Base-by-base conservation (phyloP, 92 coral and sea anemone genomes). In the Epizoanthus rinbou region DNA sequence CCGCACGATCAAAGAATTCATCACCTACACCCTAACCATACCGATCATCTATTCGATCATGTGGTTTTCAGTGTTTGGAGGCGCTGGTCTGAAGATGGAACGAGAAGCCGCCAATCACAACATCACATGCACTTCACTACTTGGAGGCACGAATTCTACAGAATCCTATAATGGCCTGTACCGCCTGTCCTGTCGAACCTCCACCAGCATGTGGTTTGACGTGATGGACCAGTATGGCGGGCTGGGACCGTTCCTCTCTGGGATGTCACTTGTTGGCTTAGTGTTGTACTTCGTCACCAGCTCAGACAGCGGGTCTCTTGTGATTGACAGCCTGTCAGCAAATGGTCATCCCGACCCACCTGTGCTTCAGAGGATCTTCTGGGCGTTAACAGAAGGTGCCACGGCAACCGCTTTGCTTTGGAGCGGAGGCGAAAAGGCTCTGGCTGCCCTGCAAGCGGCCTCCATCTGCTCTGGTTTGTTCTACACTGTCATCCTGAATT, bases 311-410 rank as follows among this genome's bases (percentile, higher is more conserved):
- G 93, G 98, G 18, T 93, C 98, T 56, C 87, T 90, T 43, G 94
- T 93, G 70, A 93, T 93, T 66, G 97, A 93, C 91, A 85, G 93
- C 82, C 86, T 93, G 41, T 87, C 97, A 22, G 91, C 97, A 84
- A 93, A 93, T 81, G 97, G 97, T 7, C 86, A 87, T 57, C 92
- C 94, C 69, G 94, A 93, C 41, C 94, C 97, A 7, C 97, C 97
- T 5, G 81, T 91, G 31, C 69, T 79, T 62, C 97, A 93, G 79
- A 87, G 97, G 19, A 78, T 93, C 16, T 90, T 93, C 81, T 93
- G 97, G 97, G 97, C 97, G 18, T 84, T 90, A 63, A 93, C 97
- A 14, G 97, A 93, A 69, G 97, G 97, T 6, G 97, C 97, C 33
- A 76, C 88, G 5, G 94, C 97, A 1, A 88, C 94, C 3, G 94